Conservation (phyloP, 1,140 invertebrate genomes). For the Drosophila nannoptera region DNA sequence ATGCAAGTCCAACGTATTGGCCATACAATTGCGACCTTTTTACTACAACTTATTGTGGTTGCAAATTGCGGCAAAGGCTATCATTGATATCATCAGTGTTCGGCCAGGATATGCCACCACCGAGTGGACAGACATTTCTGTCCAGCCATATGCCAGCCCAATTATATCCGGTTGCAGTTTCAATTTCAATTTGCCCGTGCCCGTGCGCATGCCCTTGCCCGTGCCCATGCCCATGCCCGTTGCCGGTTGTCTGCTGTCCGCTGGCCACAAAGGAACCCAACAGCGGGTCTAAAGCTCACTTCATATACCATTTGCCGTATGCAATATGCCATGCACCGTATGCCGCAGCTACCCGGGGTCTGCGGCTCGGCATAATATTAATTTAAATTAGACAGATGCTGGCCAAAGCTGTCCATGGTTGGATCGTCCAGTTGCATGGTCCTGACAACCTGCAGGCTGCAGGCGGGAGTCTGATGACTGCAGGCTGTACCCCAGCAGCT, state of each 20-base stretch:
- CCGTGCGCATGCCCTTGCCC: too few relatives aligned
- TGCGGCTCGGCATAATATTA: constrained; percentile 72
- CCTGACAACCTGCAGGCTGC: background rate
- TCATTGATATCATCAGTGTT: constrained; percentile 70
- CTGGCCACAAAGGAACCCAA: constrained; percentile 17
- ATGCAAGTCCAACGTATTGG: constrained; percentile 5
- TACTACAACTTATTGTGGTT: constrained; percentile 72
- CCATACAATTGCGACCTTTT: constrained; percentile 8
- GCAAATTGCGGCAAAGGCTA: constrained; percentile 73
- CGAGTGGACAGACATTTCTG: constrained; percentile 10
- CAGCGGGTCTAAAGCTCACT: constrained; percentile 2
- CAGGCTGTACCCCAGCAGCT: constrained; percentile 2
- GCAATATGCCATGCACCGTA: constrained; percentile 6
- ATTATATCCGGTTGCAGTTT: constrained; percentile 77
- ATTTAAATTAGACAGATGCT: constrained; percentile 70
- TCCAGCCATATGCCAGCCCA: constrained; percentile 64
- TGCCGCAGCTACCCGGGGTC: constrained; percentile 38
- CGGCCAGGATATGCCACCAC: background rate
- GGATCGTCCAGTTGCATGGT: constrained; percentile 8
- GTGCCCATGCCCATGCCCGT: too few relatives aligned
- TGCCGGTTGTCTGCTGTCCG: constrained; percentile 5
- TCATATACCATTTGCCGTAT: constrained; percentile 15
- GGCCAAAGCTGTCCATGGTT: constrained; percentile 33
- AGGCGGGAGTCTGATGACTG: background rate
- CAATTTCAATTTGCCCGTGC: constrained; percentile 68